These are phyloP conservation scores for Microctenopoma stevenorrisi DNA, from an alignment of 2,797 vertebrate genomes.

Conservation along the genomic window DNA sequence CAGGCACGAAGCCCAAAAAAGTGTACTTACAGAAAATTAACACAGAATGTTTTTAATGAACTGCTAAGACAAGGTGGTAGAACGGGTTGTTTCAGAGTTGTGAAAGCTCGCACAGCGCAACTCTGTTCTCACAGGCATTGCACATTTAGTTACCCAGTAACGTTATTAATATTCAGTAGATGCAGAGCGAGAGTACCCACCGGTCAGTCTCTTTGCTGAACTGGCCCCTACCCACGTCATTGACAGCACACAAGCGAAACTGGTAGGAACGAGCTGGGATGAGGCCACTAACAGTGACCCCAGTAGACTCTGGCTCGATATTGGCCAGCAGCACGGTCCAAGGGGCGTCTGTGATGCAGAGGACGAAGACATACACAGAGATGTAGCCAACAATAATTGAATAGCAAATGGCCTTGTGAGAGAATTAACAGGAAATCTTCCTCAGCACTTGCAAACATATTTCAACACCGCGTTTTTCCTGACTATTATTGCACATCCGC, in stretches of 20 bases:
- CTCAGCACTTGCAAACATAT: slow-evolving; percentile 12
- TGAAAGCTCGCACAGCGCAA: slow-evolving; percentile 41
- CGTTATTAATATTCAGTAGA: slow-evolving; percentile 25
- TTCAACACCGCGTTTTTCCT: slow-evolving; percentile 46
- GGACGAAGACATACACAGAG: slow-evolving; percentile 7
- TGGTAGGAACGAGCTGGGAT: slow-evolving; percentile 97
- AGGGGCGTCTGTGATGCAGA: slow-evolving; percentile 86
- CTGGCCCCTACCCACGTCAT: slow-evolving; percentile 95
- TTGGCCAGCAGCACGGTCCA: slow-evolving; percentile 93
- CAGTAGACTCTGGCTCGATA: slow-evolving; percentile 89
- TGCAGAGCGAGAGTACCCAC: slow-evolving; percentile 76
- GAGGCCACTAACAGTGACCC: slow-evolving; percentile 88
- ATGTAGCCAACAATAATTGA: slow-evolving; percentile 26
- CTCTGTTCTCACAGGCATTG: background rate
- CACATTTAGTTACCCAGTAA: slow-evolving; percentile 25
- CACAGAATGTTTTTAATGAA: slow-evolving; percentile 49
- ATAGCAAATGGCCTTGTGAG: slow-evolving; percentile 28
- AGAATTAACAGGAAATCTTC: slow-evolving; percentile 23
- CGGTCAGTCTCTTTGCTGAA: slow-evolving; percentile 97
- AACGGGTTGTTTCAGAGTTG: slow-evolving; percentile 42
- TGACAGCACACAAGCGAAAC: slow-evolving; percentile 95
- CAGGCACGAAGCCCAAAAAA: slow-evolving; percentile 52
- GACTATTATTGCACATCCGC: slow-evolving; percentile 30
- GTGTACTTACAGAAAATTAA: slow-evolving; percentile 59
- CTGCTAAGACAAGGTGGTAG: slow-evolving; percentile 31